Evolutionary conservation across 2,888 invertebrate genomes (phyloP).

Genomic region (Chorisops tibialis): DNA sequence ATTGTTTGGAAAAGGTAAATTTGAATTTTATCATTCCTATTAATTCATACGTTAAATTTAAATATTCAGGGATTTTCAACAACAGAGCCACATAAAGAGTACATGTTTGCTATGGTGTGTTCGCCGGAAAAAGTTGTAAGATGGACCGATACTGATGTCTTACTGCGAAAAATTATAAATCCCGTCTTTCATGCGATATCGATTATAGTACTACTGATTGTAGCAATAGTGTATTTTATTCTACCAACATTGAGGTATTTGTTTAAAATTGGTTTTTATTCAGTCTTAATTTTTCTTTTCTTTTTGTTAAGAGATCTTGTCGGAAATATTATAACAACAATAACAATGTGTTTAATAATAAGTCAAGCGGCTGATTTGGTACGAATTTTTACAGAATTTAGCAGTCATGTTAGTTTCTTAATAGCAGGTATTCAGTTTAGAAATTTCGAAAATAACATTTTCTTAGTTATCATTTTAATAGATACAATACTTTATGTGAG

Average conservation of each 20-base stretch:
- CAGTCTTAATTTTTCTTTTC: too few species aligned
- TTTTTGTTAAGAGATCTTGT: conserved; percentile 67
- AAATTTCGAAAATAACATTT: neutral
- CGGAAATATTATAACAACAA: conserved; percentile 80
- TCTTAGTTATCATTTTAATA: conserved; percentile 51
- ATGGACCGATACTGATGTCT: conserved; percentile 70
- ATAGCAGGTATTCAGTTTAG: conserved; percentile 62
- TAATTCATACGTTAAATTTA: neutral
- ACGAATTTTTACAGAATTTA: conserved; percentile 74
- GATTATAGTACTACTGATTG: conserved; percentile 65
- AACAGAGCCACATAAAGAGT: conserved; percentile 52
- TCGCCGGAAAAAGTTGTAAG: conserved; percentile 66
- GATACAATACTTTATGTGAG: conserved; percentile 75
- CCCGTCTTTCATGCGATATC: conserved; percentile 73
- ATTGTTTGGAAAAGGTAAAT: conserved; percentile 75
- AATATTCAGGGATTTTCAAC: conserved; percentile 45
- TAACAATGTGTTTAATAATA: conserved; percentile 72
- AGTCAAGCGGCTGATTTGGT: conserved; percentile 76
- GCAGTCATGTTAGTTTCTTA: conserved; percentile 75
- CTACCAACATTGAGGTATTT: conserved; percentile 67
- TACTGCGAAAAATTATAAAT: conserved; percentile 72
- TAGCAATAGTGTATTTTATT: conserved; percentile 78
- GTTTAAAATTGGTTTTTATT: neutral
- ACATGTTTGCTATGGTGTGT: conserved; percentile 71
- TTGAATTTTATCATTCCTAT: neutral